Evolutionary conservation across 2,113 vertebrate species (phyloP), one percentile per base, ranked within the genome.

Genomic region (Lathamus discolor): DNA sequence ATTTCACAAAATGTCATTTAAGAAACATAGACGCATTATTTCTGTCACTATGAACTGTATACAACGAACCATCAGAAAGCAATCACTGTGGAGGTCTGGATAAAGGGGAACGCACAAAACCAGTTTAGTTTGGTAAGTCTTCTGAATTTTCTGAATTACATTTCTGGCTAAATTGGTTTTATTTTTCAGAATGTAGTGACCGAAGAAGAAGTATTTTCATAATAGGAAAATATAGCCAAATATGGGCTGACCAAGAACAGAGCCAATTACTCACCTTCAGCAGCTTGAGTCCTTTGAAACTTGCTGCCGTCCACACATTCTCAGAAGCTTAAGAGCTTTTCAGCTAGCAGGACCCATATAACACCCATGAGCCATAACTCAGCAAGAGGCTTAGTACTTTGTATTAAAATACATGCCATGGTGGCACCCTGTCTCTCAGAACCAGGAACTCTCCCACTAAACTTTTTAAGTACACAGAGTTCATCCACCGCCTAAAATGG

Each of bases 401-500:
- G 3, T 31, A 59, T 46, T 5, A 23, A 79, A 91, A 5, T 52
- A 78, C 4, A 6, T 35, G 52, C 14, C 28, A 11, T 6, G 8
- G 19, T 37, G 43, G 35, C 31, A 70, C 52, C 8, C 13, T 37
- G 1, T 20, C 7, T 67, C 46, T 72, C 10, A 68, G 57, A 68
- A 49, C 22, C 16, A 77, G 24, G 25, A 80, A 25, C 7, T 19
- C 8, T 72, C 9, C 14, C 1, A 5, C 31, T 63, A 57, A 75
- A 63, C 20, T 59, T 64, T 39, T 64, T 7, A 62, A 54, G 37
- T 3, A 44, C 2, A 3, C 11, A 43, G 20, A 51, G 33, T 52
- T 23, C 0, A 0, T 66, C 17, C 25, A 61, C 2, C 3, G 4
- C 6, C 17, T 73, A 69, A 88, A 80, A 83, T 3, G 17, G 1